Base-by-base conservation (phyloP, 2,113 vertebrate species). In the Eudorcas thomsonii region DNA sequence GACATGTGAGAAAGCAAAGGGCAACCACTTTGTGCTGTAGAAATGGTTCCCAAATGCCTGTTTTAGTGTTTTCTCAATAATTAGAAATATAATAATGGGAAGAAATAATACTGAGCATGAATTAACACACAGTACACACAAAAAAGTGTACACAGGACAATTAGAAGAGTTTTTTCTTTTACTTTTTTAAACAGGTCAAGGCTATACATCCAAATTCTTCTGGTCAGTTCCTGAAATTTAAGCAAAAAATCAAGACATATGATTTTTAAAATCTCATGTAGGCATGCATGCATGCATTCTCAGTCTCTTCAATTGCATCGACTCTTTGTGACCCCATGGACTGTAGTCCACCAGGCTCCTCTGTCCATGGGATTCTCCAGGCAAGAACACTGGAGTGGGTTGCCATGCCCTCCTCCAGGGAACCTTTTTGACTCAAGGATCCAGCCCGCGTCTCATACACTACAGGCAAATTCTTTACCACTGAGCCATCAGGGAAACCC, bases 171-270 rank as follows among this genome's bases (percentile, higher is more conserved):
- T 2, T 48, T 21, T n/a, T 23, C 0, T 13, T 82, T 52, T 8
- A 14, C 36, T 17, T 52, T 23, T 59, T 91, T 86, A 57, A 7
- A 19, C 12, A 91, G 15, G 78, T 59, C 28, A 90, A 15, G 11
- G 0, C 11, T 33, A 23, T 91, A 86, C 5, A 84, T 80, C 28
- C 60, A 94, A 33, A 92, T 82, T 97, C n/a, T 90, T 57, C 62
- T 16, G 6, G 28, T 48, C 95, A 96, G 33, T 57, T 94, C 95
- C 84, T 90, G 21, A 96, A 94, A 94, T 26, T 77, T 45, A 94
- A 21, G 78, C 67, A 48, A 97, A 97, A 88, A 90, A 55, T 93
- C 88, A 52, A 98, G 83, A 84, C 14, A 94, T 2, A 39, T 2
- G 7, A 77, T 59, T 82, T 83, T 93, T 36, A 80, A 43, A 77